Conservation (phyloP, 1,140 invertebrate species). For the Leptestheria dahalacensis region DNA sequence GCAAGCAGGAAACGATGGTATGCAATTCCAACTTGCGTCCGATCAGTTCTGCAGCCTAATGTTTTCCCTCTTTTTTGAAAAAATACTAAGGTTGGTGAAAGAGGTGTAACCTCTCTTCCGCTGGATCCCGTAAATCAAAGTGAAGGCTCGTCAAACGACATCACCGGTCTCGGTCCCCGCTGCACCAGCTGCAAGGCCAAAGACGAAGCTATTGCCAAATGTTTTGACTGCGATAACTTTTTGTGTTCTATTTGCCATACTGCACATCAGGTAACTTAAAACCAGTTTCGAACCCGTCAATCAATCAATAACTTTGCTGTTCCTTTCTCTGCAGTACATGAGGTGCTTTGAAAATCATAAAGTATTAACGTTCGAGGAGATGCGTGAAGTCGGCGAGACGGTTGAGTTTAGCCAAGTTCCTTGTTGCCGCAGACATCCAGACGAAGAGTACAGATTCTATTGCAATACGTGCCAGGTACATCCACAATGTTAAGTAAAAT, state of each 20-base stretch:
- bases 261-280: conserved; percentile 50
- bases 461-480: conserved; percentile 61
- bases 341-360: conserved; percentile 83
- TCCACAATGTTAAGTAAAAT: no score
- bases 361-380: conserved; percentile 70
- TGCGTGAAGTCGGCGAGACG: conserved; percentile 56
- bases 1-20: conserved; percentile 66
- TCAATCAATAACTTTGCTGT: conserved; percentile 11
- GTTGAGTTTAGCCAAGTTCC: conserved; percentile 29
- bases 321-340: conserved; percentile 40
- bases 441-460: conserved; percentile 63
- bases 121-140: background rate
- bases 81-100: conserved; percentile 6
- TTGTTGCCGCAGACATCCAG: conserved; percentile 54
- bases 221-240: conserved; percentile 83
- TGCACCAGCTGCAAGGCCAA: conserved; percentile 80
- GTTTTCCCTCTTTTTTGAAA: no score
- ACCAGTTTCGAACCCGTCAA: background rate
- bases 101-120: conserved; percentile 5
- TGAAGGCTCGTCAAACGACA: background rate
- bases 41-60: background rate
- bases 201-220: conserved; percentile 76
- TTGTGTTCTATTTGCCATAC: conserved; percentile 83
- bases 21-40: no score
- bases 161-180: conserved; percentile 31